These are phyloP conservation scores for Cydia strobilella DNA, from an alignment of 1,140 invertebrate species.

Conservation along the genomic window DNA sequence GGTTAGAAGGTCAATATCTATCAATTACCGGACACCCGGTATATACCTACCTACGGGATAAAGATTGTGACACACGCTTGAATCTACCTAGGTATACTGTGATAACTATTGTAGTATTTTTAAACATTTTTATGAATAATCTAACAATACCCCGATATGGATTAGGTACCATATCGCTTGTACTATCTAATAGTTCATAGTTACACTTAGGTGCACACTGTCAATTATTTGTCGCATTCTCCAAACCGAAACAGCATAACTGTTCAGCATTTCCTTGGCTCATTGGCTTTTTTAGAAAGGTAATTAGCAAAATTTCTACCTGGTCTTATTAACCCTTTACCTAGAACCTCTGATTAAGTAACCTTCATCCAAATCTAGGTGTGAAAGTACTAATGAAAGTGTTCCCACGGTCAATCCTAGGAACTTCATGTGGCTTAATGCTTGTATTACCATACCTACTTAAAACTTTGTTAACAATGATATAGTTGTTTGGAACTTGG, in stretches of 20 bases:
- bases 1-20: no score
- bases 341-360: not conserved
- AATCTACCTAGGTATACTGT: no score
- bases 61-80: no score
- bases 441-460: not conserved
- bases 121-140: no score
- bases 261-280: not conserved
- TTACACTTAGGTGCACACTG: no score
- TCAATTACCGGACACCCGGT: no score
- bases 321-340: not conserved
- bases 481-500: not conserved
- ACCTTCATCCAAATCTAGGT: not conserved
- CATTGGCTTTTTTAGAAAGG: not conserved
- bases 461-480: not conserved
- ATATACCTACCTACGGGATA: no score
- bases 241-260: not conserved
- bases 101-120: no score
- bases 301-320: not conserved
- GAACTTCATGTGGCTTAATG: not conserved
- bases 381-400: not conserved
- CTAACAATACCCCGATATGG: no score
- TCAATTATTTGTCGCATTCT: no score
- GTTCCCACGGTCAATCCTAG: constrained; percentile 6
- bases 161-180: no score
- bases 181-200: no score